Evolutionary conservation across 2,797 vertebrate species (phyloP).

Genomic region (Heteromormyrus szaboi): DNA sequence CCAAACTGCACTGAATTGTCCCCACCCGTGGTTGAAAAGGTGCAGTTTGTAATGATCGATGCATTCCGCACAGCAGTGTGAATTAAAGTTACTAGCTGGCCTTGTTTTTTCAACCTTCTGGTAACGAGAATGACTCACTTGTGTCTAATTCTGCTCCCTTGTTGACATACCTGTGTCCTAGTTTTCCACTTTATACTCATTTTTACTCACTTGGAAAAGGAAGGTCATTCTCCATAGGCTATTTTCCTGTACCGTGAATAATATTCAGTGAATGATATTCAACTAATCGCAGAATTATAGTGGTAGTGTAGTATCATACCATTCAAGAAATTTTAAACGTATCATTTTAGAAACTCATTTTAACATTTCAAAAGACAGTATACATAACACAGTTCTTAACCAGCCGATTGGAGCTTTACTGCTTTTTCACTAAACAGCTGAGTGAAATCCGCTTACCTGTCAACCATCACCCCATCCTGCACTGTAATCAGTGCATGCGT

Average conservation of each 20-base stretch:
- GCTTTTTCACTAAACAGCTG: neutral
- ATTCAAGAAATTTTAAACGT: neutral
- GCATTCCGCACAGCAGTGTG: neutral
- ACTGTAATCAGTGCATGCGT: too few species aligned
- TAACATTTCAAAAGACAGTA: neutral
- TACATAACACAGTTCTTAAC: neutral
- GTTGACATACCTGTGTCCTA: constrained; percentile 3
- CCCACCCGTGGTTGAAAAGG: neutral
- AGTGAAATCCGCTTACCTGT: neutral
- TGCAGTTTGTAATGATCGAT: neutral
- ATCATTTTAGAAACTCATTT: neutral
- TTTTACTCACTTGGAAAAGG: neutral
- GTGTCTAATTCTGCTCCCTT: constrained; percentile 2
- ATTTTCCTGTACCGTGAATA: neutral
- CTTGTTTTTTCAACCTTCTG: constrained; percentile 2
- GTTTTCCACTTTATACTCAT: neutral
- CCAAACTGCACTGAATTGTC: neutral
- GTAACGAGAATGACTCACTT: neutral
- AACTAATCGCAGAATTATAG: neutral
- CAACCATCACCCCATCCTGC: too few species aligned
- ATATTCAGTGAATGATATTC: neutral
- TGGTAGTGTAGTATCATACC: neutral
- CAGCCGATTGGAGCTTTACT: neutral
- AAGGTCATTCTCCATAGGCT: neutral
- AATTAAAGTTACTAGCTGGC: neutral